Conservation (phyloP, 2,113 vertebrate species). For the Anhinga anhinga region DNA sequence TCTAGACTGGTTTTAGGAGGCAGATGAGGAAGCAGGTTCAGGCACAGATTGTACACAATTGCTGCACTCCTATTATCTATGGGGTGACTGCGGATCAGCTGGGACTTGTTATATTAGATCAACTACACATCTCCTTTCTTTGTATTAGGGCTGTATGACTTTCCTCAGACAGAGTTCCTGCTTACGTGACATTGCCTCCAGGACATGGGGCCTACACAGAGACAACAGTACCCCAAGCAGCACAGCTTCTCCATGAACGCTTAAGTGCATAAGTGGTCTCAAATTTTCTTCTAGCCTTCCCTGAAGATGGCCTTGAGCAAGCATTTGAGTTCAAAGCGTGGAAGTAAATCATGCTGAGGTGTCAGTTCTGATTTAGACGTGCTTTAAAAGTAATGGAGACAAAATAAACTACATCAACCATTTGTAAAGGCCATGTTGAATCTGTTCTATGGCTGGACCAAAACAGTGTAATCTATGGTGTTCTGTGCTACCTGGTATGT, state of each 20-base stretch:
- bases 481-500: neutral
- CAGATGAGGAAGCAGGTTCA: neutral
- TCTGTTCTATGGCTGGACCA: neutral
- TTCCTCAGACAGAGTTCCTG: neutral
- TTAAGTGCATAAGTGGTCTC: neutral
- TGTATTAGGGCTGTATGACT: neutral
- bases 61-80: neutral
- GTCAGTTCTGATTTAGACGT: neutral
- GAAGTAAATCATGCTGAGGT: neutral
- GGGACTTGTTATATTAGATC: neutral
- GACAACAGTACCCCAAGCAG: neutral
- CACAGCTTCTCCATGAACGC: neutral
- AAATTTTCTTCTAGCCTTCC: neutral
- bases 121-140: neutral
- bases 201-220: neutral
- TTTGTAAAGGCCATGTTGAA: neutral
- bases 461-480: neutral
- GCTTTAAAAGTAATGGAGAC: neutral
- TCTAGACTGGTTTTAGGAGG: neutral
- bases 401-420: neutral
- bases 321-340: neutral
- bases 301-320: neutral
- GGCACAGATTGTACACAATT: neutral
- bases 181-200: neutral
- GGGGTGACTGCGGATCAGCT: neutral